A percentile compares a stretch with the other conserved stretches of the same genome.
Evolutionary conservation across 2,888 invertebrate species (phyloP).

Genomic region (Andricus curvator): DNA sequence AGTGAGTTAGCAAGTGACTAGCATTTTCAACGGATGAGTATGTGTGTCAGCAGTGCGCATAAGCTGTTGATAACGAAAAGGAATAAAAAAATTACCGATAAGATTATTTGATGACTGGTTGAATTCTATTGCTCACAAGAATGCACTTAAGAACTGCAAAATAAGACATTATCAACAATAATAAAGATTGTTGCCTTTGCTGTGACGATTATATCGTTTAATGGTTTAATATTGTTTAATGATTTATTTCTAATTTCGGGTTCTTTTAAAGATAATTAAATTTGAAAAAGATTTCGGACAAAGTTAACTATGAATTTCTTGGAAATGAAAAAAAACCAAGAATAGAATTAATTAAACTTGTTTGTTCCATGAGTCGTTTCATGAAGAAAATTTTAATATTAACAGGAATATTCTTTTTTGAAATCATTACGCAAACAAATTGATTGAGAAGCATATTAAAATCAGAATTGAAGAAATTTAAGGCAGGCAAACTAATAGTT

Average conservation of each 20-base stretch:
- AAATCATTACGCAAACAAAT: too few relatives aligned
- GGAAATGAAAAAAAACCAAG: too few relatives aligned
- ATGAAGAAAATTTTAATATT: too few relatives aligned
- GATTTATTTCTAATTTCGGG: background rate
- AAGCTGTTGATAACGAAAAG: background rate
- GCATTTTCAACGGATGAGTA: background rate
- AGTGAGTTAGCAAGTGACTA: background rate
- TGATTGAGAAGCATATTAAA: too few relatives aligned
- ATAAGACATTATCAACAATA: background rate
- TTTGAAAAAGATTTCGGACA: too few relatives aligned
- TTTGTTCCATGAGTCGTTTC: too few relatives aligned
- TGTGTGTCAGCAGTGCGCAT: slow-evolving; percentile 1
- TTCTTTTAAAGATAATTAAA: too few relatives aligned
- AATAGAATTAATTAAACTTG: too few relatives aligned
- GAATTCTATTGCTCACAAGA: background rate
- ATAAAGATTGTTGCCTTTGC: background rate
- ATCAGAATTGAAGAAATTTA: too few relatives aligned
- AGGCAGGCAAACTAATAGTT: too few relatives aligned
- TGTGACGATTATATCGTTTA: background rate
- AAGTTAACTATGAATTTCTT: too few relatives aligned
- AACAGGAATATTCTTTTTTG: too few relatives aligned
- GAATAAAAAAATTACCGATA: slow-evolving; percentile 2
- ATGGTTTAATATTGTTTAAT: background rate
- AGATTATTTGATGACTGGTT: background rate
- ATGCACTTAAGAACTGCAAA: background rate